Conservation (phyloP, 2,888 invertebrate species). For the Marasmarcha lunaedactyla region DNA sequence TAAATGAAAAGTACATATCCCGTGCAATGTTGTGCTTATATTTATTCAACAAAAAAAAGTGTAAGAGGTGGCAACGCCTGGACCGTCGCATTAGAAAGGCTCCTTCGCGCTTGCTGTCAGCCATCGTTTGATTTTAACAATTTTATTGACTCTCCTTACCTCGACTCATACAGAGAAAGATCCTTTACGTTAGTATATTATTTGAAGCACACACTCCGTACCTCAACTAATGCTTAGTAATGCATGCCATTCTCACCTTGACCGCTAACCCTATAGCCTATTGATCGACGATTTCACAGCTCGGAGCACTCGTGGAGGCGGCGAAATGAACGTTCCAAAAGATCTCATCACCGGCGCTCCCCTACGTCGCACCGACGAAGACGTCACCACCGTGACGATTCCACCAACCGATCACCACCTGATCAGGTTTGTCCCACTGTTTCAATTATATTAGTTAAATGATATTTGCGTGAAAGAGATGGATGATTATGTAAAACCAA, state of each 20-base stretch:
- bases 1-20: too few species aligned
- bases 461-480: constrained; percentile 29
- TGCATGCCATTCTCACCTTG: constrained; percentile 24
- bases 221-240: constrained; percentile 39
- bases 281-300: constrained; percentile 75
- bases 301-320: constrained; percentile 83
- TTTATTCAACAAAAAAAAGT: neutral
- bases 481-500: constrained; percentile 36
- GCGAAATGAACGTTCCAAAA: constrained; percentile 86
- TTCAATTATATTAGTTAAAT: constrained; percentile 18
- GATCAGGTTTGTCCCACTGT: constrained; percentile 59
- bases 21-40: too few species aligned
- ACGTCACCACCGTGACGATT: constrained; percentile 70
- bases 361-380: constrained; percentile 81
- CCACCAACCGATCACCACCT: constrained; percentile 55
- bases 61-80: constrained; percentile 38
- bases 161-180: constrained; percentile 27
- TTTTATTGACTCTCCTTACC: constrained; percentile 41
- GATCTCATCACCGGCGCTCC: constrained; percentile 86
- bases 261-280: constrained; percentile 60
- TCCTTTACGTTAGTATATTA: constrained; percentile 50
- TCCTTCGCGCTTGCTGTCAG: constrained; percentile 51
- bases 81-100: constrained; percentile 35
- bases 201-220: constrained; percentile 30
- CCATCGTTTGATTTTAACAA: constrained; percentile 45